Base-by-base conservation (phyloP, 2,797 vertebrate species). In the Nasua narica region DNA sequence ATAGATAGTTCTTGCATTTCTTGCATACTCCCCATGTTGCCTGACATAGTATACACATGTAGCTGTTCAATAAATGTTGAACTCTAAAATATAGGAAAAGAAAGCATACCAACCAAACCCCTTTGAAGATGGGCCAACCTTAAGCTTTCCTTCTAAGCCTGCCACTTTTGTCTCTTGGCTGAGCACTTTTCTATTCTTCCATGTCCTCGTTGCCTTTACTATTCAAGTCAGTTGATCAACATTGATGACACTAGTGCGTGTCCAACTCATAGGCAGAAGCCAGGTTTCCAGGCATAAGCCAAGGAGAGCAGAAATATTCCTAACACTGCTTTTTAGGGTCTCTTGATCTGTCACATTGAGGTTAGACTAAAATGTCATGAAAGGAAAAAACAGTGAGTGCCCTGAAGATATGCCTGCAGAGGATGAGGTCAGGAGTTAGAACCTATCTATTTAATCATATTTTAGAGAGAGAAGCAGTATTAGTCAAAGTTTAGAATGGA, bases 401-500 rank as follows among this genome's bases (percentile, higher is more conserved):
- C 81, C 74, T 35, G 27, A 70, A 58, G 27, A 25, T 56, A 9
- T 0, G 37, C 14, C 54, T n/a, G 29, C 2, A 43, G 46, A 13
- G 5, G 69, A 25, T 62, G 27, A 46, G 14, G 54, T 23, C 50
- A 37, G 13, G 48, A 94, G 25, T 60, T 65, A 65, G n/a, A 56
- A 19, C 27, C n/a, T 15, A 32, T 56, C 40, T 9, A 58, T 7
- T 2, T 60, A 18, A n/a, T 85, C n/a, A 85, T 65, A 65, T 82
- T 60, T 96, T 32, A 90, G 70, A 58, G 5, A 72, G 67, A 72
- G 13, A 78, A 43, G 40, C 9, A 35, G 12, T 77, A 67, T 18
- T 83, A 79, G 54, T 91, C 89, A 54, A 81, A 84, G 74, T 23
- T 91, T 19, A 83, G 91, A 94, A 84, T 48, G 37, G 40, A 32